These are phyloP conservation scores for Beroe ovata DNA, from an alignment of 37 sponge, comb jelly and placozoan genomes.

Conservation along the genomic window DNA sequence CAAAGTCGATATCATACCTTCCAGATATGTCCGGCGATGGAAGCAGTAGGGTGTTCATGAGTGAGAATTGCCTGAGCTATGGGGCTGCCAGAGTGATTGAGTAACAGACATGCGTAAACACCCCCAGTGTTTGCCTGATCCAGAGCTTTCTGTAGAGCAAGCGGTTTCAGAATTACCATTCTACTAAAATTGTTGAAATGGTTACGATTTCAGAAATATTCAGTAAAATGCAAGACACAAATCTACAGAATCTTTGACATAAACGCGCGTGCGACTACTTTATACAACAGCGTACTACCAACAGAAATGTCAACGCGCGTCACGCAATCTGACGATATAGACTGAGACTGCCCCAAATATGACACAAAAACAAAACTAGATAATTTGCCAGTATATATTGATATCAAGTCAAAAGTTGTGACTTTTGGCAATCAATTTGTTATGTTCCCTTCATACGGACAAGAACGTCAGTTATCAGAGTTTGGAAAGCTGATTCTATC, in stretches of 20 bases:
- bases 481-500: not conserved
- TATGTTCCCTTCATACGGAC: constrained; percentile 45
- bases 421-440: too few species aligned
- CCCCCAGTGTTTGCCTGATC: constrained; percentile 47
- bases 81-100: constrained; percentile 48
- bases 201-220: too few species aligned
- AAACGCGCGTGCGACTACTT: constrained; percentile 17
- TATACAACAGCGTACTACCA: not conserved
- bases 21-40: constrained; percentile 49
- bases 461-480: not conserved
- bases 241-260: not conserved
- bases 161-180: constrained; percentile 38
- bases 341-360: not conserved
- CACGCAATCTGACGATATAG: not conserved
- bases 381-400: too few species aligned
- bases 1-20: constrained; percentile 14
- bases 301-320: not conserved
- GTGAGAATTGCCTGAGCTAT: constrained; percentile 34
- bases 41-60: constrained; percentile 23
- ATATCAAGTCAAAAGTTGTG: not conserved
- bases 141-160: constrained; percentile 63
- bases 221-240: too few species aligned
- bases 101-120: constrained; percentile 43
- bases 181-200: not conserved
- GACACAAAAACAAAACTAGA: too few species aligned